A percentile compares a stretch with the other conserved stretches of the same genome.
Evolutionary conservation across 2,113 vertebrate species (phyloP).

Genomic region (Sphyrna mokarran): DNA sequence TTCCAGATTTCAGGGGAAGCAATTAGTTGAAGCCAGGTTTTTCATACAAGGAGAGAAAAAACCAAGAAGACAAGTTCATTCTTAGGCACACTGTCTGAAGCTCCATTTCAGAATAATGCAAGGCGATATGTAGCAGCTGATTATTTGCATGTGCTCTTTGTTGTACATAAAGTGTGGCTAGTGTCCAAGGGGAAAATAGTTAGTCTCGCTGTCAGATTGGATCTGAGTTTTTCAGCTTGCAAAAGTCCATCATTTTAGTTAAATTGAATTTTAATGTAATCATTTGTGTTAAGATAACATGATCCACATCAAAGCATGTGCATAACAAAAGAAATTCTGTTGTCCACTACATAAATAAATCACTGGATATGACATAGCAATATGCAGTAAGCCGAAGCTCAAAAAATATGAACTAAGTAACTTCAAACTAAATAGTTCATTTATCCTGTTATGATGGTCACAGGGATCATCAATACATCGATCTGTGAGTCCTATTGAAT

Average conservation of each 20-base stretch:
- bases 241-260: not conserved
- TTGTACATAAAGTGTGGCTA: not conserved
- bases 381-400: not conserved
- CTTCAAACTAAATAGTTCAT: not conserved
- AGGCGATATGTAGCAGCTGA: not conserved
- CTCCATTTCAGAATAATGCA: not conserved
- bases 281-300: not conserved
- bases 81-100: not conserved
- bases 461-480: too few species aligned
- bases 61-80: not conserved
- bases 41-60: conserved; percentile 20
- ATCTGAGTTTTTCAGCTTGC: conserved; percentile 13
- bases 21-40: not conserved
- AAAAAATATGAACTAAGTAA: not conserved
- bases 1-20: not conserved
- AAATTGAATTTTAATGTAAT: not conserved
- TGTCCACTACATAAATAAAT: not conserved
- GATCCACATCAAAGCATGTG: not conserved
- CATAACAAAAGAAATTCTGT: not conserved
- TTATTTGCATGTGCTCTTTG: not conserved
- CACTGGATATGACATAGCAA: not conserved
- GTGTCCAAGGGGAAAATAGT: not conserved
- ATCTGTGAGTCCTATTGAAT: too few species aligned
- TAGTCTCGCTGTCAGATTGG: not conserved
- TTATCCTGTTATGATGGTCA: too few species aligned